These are phyloP conservation scores for Panthera tigris DNA, from an alignment of 2,113 vertebrate genomes.

Conservation along the genomic window DNA sequence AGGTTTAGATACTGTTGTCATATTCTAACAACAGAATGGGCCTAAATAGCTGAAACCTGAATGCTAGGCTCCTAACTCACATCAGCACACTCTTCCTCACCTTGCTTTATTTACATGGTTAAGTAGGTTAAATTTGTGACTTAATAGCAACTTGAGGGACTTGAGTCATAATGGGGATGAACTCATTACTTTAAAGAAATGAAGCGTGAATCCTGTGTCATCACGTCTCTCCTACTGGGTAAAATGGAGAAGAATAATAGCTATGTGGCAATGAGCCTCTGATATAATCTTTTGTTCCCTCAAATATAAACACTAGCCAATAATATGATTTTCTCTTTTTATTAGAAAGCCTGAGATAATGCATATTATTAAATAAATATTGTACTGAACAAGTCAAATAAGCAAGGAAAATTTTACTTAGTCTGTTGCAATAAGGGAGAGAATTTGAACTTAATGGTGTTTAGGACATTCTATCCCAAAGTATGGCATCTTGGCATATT, in stretches of 20 bases:
- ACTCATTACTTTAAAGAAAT: background rate
- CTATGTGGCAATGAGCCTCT: background rate
- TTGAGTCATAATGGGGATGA: background rate
- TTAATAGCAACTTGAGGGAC: background rate
- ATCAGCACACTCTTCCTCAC: background rate
- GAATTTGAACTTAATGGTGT: background rate
- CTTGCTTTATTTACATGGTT: background rate
- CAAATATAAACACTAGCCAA: background rate
- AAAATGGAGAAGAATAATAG: background rate
- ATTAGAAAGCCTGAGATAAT: background rate
- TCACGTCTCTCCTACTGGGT: background rate
- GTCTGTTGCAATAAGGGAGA: background rate
- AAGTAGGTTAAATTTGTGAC: background rate
- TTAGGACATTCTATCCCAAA: background rate
- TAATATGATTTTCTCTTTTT: background rate
- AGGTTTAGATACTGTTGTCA: background rate
- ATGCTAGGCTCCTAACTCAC: background rate
- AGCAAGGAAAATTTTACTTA: background rate
- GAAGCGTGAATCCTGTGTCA: background rate
- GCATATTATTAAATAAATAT: background rate
- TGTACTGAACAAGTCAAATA: background rate
- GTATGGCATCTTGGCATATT: background rate
- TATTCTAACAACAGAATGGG: background rate
- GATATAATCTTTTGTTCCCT: background rate
- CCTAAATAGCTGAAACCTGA: background rate